Evolutionary conservation across 2,113 vertebrate genomes (phyloP), one percentile per base, ranked within the genome.

Genomic region (Spermophilus dauricus): DNA sequence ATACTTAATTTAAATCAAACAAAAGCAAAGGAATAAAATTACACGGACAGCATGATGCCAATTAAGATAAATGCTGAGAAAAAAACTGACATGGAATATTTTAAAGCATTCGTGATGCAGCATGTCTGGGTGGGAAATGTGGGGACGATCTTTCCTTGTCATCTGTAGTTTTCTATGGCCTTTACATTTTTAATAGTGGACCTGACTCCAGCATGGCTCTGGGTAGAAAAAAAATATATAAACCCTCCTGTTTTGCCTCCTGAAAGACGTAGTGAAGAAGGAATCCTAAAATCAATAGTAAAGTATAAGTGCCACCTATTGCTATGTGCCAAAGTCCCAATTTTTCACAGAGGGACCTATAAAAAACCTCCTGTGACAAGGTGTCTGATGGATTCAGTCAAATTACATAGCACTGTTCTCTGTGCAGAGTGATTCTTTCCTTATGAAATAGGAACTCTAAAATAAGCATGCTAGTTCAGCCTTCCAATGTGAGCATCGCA

Each of bases 331-430:
- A 77, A 69, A 80, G 92, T 94, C 45, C 84, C 65, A 95, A 91
- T 95, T 89, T 96, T 75, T 96, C 78, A 86, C 58, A 88, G 81
- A 94, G 92, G 18, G 91, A 92, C 93, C 72, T 90, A 96, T 81
- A 97, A 96, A 95, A 96, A 95, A 90, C 30, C 24, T 80, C 53
- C 81, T 48, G 45, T 94, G 95, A 98, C 92, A 96, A 96, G 56
- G 82, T 95, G 81, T 95, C 94, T 95, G 95, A 98, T 77, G 76
- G 61, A 76, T 92, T 94, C 93, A 96, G 76, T 96, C 90, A 97
- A 98, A 97, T 95, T 94, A 94, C 61, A 96, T 92, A 87, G 92
- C 80, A 92, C 70, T 39, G 39, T 65, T 96, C 28, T 80, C 91
- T n/a, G 34, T 84, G 45, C 92, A 95, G 90, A 95, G 92, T 0